These are phyloP conservation scores for Pseudopodoces humilis DNA, from an alignment of 2,113 vertebrate species.

Conservation along the genomic window DNA sequence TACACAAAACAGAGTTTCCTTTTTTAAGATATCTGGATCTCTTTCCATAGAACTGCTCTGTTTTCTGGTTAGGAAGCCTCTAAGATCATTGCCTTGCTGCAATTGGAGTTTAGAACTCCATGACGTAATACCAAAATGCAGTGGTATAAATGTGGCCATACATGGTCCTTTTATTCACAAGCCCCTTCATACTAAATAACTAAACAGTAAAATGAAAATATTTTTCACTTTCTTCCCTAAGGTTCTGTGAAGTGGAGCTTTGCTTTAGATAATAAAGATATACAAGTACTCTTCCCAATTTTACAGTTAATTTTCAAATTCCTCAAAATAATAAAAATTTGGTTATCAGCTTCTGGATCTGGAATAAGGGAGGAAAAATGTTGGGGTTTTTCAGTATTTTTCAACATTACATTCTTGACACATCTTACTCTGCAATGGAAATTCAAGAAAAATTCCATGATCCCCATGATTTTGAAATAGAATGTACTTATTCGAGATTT, in stretches of 20 bases:
- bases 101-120: not conserved
- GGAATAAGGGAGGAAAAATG: not conserved
- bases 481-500: not conserved
- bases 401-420: not conserved
- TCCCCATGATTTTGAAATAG: not conserved
- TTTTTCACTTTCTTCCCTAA: not conserved
- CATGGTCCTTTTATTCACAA: not conserved
- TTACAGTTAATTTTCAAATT: conserved; percentile 2
- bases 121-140: not conserved
- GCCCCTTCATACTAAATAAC: not conserved
- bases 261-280: not conserved
- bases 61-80: not conserved
- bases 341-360: not conserved
- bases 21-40: not conserved
- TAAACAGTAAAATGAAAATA: not conserved
- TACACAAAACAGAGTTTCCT: not conserved
- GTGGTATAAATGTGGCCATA: not conserved
- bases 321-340: not conserved
- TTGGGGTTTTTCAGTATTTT: rapidly evolving
- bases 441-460: not conserved
- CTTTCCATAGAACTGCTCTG: not conserved
- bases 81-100: rapidly evolving
- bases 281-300: not conserved
- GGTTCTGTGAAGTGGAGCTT: not conserved
- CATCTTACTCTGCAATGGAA: not conserved